Evolutionary conservation across 2,113 vertebrate species (phyloP).

Genomic region (Toxotes jaculatrix): DNA sequence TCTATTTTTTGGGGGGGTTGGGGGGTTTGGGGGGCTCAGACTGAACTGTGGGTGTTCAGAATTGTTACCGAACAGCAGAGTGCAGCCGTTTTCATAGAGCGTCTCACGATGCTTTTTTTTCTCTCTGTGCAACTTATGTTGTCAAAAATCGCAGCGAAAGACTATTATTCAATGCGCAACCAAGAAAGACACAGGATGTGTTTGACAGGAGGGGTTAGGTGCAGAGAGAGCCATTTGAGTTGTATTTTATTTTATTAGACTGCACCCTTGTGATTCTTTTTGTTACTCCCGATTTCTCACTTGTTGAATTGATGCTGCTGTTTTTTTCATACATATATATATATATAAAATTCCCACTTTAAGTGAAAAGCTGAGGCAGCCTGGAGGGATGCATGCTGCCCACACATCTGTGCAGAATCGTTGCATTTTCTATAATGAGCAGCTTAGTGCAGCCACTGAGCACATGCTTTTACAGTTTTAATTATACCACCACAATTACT

Average conservation of each 20-base stretch:
- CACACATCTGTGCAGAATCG: slow-evolving; percentile 65
- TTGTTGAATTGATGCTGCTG: slow-evolving; percentile 19
- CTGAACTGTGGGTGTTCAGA: slow-evolving; percentile 25
- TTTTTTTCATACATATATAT: not conserved
- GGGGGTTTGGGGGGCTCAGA: not conserved
- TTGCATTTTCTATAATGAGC: slow-evolving; percentile 63
- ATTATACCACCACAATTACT: slow-evolving; percentile 60
- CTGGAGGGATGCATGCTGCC: slow-evolving; percentile 44
- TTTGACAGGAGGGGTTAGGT: slow-evolving; percentile 5
- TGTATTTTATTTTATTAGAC: not conserved
- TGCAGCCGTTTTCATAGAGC: not conserved
- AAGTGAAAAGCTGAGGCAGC: slow-evolving; percentile 10
- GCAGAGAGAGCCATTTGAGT: slow-evolving; percentile 1
- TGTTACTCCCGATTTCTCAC: slow-evolving; percentile 12
- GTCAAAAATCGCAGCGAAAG: slow-evolving; percentile 2
- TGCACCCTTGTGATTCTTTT: not conserved
- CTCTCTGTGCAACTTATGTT: slow-evolving; percentile 45
- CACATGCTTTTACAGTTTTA: slow-evolving; percentile 51
- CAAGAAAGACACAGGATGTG: not conserved
- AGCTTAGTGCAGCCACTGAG: slow-evolving; percentile 65
- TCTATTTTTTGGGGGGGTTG: not conserved
- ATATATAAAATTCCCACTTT: not conserved
- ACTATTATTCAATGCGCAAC: slow-evolving; percentile 1
- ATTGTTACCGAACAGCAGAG: slow-evolving; percentile 8
- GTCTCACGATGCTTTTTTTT: not conserved